Evolutionary conservation across 2,797 vertebrate genomes (phyloP).

Genomic region (Diplodus puntazzo): DNA sequence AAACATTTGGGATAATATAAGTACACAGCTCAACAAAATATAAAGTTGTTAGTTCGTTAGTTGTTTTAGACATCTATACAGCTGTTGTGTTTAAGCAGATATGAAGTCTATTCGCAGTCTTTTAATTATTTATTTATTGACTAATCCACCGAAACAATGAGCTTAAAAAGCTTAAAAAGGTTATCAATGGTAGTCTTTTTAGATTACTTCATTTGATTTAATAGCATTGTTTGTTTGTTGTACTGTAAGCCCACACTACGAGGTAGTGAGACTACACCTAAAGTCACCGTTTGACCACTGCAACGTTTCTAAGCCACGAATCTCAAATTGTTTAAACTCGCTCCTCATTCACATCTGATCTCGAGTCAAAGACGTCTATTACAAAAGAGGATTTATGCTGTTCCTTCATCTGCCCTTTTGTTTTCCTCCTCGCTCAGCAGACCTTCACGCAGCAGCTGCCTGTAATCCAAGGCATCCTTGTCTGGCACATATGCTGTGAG

Average conservation of each 20-base stretch:
- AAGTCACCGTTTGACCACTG: constrained; percentile 15
- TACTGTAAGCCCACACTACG: not conserved
- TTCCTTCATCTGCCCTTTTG: constrained; percentile 22
- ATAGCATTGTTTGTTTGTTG: not conserved
- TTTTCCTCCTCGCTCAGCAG: constrained; percentile 22
- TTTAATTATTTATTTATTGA: too few species aligned
- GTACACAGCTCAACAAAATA: too few species aligned
- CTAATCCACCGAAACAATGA: too few species aligned
- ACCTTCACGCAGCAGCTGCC: constrained; percentile 61
- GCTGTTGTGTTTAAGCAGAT: too few species aligned
- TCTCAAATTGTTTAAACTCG: constrained; percentile 20
- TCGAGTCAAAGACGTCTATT: constrained; percentile 19
- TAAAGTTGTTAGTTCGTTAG: too few species aligned
- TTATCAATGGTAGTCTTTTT: too few species aligned
- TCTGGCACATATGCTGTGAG: constrained; percentile 53
- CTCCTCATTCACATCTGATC: constrained; percentile 34
- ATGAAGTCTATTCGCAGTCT: too few species aligned
- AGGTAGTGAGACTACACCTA: not conserved
- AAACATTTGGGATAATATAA: too few species aligned
- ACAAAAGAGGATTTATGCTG: constrained; percentile 31
- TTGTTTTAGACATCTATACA: too few species aligned
- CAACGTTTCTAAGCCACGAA: constrained; percentile 4
- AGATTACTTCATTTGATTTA: not conserved
- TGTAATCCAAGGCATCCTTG: constrained; percentile 63
- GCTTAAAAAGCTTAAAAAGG: too few species aligned